Conservation (phyloP, 2,888 invertebrate genomes). For the Octonoba sinensis region DNA sequence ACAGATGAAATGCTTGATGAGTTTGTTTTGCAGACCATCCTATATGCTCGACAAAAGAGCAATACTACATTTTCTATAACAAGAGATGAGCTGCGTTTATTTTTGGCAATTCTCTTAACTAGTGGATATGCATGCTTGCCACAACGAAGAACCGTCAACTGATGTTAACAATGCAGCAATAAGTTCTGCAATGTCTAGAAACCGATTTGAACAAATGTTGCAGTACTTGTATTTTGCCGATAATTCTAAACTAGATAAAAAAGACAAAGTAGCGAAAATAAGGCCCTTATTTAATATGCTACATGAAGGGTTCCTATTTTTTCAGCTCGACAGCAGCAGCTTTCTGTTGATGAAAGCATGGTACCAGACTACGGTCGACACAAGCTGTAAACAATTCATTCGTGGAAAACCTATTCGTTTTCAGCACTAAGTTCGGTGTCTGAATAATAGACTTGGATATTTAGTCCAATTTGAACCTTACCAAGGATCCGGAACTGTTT, state of each 20-base stretch:
- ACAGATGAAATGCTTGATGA: no score
- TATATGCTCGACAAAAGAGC: neutral
- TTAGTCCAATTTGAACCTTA: no score
- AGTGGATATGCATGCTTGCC: slow-evolving; percentile 6
- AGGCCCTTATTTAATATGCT: neutral
- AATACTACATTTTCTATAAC: neutral
- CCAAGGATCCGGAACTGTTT: no score
- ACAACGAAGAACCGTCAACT: neutral
- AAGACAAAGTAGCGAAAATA: neutral
- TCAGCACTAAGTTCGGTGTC: no score
- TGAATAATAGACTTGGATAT: no score
- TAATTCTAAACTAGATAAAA: no score
- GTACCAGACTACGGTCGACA: no score
- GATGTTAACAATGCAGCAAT: neutral
- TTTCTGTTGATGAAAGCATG: neutral
- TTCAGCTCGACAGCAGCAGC: neutral
- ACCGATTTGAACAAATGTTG: slow-evolving; percentile 10
- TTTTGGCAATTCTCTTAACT: neutral
- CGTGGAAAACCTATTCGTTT: no score
- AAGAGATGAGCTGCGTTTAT: neutral
- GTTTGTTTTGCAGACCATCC: no score
- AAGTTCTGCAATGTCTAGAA: slow-evolving; percentile 12
- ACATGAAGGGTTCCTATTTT: neutral
- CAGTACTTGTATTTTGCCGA: slow-evolving; percentile 3
- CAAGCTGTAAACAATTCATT: no score